These are phyloP conservation scores for Heptranchias perlo DNA, from an alignment of 2,113 vertebrate genomes.

Conservation along the genomic window DNA sequence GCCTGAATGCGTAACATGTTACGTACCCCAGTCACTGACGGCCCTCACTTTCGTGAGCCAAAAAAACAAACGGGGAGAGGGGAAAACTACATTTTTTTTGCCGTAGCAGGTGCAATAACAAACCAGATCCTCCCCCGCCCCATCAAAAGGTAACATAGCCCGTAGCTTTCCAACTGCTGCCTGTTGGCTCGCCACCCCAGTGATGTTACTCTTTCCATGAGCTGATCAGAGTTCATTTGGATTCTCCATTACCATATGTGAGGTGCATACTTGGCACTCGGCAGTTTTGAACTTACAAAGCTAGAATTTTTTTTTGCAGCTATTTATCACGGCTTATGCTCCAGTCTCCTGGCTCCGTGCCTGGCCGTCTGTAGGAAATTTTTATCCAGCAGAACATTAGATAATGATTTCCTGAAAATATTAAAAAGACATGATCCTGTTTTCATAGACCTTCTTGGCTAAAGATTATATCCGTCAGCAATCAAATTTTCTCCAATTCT, in stretches of 20 bases:
- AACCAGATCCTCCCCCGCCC: neutral
- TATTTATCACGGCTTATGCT: neutral
- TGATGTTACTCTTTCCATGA: neutral
- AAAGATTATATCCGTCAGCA: neutral
- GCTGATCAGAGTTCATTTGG: neutral
- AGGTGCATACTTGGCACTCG: neutral
- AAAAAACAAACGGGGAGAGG: neutral
- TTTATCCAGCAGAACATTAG: neutral
- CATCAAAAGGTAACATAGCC: neutral
- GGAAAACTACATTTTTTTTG: neutral
- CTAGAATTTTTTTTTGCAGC: neutral
- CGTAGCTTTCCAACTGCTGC: neutral
- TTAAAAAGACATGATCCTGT: neutral
- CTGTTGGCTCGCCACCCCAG: neutral
- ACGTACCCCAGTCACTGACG: too few species aligned
- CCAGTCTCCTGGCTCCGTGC: neutral
- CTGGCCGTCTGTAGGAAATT: neutral
- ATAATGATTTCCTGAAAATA: slow-evolving; percentile 29
- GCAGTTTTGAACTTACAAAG: neutral
- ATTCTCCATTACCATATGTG: neutral
- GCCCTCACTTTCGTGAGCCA: too few species aligned
- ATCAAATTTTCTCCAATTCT: neutral
- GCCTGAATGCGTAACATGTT: neutral
- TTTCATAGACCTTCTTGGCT: neutral
- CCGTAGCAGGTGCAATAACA: neutral